Conservation (phyloP, 2,113 vertebrate species). For the Sarotherodon lohbergeri region DNA sequence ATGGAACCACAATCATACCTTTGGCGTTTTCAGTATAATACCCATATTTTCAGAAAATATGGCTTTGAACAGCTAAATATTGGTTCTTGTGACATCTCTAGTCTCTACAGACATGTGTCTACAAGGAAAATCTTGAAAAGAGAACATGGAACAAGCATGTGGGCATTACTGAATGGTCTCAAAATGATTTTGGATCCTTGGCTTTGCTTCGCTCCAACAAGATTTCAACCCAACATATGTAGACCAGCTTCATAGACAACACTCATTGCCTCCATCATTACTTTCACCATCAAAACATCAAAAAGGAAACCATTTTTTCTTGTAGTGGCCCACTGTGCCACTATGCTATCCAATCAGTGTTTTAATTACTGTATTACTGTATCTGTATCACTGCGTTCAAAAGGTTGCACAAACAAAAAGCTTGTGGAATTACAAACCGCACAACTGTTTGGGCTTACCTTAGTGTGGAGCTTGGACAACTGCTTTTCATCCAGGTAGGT, state of each 20-base stretch:
- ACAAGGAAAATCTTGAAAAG: not conserved
- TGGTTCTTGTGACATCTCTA: not conserved
- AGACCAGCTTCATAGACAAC: not conserved
- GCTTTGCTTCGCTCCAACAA: not conserved
- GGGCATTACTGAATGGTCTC: not conserved
- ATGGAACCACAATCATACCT: not conserved
- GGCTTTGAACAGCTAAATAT: not conserved
- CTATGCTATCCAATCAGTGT: not conserved
- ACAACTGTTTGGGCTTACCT: constrained; percentile 72
- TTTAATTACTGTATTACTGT: not conserved
- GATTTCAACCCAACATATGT: not conserved
- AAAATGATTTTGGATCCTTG: not conserved
- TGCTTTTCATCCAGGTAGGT: constrained; percentile 92
- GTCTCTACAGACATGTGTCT: not conserved
- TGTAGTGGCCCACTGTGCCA: not conserved
- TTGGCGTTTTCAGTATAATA: not conserved
- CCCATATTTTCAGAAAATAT: not conserved
- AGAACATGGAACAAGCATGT: not conserved
- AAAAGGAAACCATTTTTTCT: not conserved
- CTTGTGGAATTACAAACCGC: not conserved
- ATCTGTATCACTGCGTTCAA: not conserved
- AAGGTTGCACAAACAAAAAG: not conserved
- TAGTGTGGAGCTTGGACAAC: constrained; percentile 93
- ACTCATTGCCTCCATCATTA: not conserved
- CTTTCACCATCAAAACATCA: not conserved